These are phyloP conservation scores for Eupithecia tripunctaria DNA, from an alignment of 2,888 invertebrate genomes.

Conservation along the genomic window DNA sequence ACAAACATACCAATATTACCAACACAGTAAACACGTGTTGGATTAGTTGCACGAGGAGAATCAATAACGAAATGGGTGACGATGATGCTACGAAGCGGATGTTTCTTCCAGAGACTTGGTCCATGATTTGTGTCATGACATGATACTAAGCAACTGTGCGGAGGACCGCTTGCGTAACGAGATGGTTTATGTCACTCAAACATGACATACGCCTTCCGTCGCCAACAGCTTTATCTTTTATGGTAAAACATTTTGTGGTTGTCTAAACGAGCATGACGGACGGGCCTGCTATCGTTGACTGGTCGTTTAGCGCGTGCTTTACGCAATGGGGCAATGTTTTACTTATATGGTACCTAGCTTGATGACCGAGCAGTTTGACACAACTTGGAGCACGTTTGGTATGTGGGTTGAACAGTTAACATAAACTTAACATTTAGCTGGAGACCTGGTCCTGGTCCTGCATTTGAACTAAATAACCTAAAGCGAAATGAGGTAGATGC, in stretches of 20 bases:
- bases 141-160: background rate
- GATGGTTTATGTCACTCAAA: constrained; percentile 15
- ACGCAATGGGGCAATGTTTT: constrained; percentile 10
- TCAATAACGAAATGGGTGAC: constrained; percentile 10
- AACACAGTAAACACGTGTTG: constrained; percentile 38
- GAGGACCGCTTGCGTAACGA: constrained; percentile 18
- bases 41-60: constrained; percentile 13
- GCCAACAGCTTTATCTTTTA: constrained; percentile 18
- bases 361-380: background rate
- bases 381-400: background rate
- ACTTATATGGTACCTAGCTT: background rate
- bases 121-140: constrained; percentile 13
- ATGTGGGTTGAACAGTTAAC: background rate
- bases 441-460: background rate
- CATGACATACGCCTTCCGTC: constrained; percentile 24
- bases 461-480: background rate
- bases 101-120: constrained; percentile 10
- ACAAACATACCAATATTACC: constrained; percentile 36
- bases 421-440: background rate
- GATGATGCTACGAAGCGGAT: constrained; percentile 11
- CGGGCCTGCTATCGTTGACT: constrained; percentile 6
- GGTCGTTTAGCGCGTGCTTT: constrained; percentile 21
- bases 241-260: constrained; percentile 26
- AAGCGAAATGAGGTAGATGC: background rate
- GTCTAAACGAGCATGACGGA: constrained; percentile 24